phyloP scores from a whole-genome alignment of 2,113 vertebrate species.

The Furnarius figulus region DNA sequence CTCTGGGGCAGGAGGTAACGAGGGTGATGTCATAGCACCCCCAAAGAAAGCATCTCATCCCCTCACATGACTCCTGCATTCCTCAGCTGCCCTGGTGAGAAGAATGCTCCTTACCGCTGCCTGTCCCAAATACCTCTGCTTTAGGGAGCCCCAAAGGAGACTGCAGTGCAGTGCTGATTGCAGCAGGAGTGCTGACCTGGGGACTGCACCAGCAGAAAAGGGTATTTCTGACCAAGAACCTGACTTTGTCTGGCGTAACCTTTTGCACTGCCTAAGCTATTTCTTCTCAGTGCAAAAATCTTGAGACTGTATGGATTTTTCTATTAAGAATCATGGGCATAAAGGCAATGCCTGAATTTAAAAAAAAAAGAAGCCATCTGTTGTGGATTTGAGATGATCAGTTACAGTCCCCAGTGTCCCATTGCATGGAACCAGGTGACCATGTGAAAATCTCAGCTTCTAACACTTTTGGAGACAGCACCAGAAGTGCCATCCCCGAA shows the following conservation, averaged over 20 bases:
- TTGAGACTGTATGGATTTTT: not conserved
- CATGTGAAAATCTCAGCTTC: not conserved
- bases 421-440: not conserved
- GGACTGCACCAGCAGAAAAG: not conserved
- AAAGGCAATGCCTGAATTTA: not conserved
- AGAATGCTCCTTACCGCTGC: not conserved
- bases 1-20: not conserved
- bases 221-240: not conserved
- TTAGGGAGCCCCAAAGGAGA: not conserved
- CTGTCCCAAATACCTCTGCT: not conserved
- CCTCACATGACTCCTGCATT: not conserved
- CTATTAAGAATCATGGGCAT: not conserved
- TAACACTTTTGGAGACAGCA: not conserved
- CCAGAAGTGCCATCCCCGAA: not conserved
- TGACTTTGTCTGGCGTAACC: not conserved
- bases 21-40: not conserved
- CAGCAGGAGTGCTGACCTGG: not conserved
- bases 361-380: not conserved
- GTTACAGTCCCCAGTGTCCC: not conserved
- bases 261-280: not conserved
- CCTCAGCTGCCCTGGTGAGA: not conserved
- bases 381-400: not conserved
- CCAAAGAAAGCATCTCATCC: accelerated
- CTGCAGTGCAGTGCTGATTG: not conserved
- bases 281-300: not conserved